Evolutionary conservation across 1,140 invertebrate species (phyloP).

Genomic region (Argopecten irradians): DNA sequence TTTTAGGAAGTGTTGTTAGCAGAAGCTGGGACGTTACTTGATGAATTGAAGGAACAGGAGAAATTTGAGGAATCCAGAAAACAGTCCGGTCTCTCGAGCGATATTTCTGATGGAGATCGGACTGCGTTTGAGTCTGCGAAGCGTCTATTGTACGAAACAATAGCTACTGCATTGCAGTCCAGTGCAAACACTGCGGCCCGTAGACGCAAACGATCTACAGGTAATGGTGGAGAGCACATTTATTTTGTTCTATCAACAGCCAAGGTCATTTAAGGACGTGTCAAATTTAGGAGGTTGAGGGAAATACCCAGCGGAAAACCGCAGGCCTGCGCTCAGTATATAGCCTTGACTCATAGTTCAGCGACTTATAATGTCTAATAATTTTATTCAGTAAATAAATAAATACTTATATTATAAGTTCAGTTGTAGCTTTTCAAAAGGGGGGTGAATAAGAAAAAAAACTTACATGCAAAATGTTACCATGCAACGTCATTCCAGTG

Average conservation of each 20-base stretch:
- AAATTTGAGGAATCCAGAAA: not conserved
- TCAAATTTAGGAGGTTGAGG: too few species aligned
- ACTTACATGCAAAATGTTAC: too few species aligned
- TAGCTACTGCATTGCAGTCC: not conserved
- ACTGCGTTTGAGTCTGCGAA: not conserved
- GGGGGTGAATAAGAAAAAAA: not conserved
- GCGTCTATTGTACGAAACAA: not conserved
- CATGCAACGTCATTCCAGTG: too few species aligned
- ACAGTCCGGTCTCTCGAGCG: slow-evolving; percentile 27
- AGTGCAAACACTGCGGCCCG: not conserved
- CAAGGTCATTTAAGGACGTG: too few species aligned
- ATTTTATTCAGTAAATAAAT: not conserved
- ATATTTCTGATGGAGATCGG: not conserved
- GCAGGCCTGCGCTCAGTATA: too few species aligned
- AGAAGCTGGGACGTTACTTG: slow-evolving; percentile 2
- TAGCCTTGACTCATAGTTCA: too few species aligned
- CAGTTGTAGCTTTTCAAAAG: not conserved
- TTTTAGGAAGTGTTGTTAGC: slow-evolving; percentile 26
- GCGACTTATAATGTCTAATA: not conserved
- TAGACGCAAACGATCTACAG: slow-evolving; percentile 33
- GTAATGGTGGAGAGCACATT: not conserved
- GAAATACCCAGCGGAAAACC: not conserved
- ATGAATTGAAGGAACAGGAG: slow-evolving; percentile 24
- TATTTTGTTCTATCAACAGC: not conserved
- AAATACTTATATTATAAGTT: not conserved